These are phyloP conservation scores for Parasteatoda tepidariorum DNA, from an alignment of 1,140 invertebrate species.

Conservation along the genomic window DNA sequence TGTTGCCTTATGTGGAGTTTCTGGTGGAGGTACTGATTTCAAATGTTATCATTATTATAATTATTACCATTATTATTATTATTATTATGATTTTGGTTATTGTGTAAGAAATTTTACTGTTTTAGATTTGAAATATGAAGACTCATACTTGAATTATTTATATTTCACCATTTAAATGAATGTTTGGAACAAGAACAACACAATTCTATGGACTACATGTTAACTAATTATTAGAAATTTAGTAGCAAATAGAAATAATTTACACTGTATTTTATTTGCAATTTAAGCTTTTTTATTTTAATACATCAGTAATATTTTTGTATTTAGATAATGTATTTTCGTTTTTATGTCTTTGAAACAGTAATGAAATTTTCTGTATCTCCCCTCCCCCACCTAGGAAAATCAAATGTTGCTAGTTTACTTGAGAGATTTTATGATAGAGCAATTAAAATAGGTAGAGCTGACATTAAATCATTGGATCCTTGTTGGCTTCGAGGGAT, in stretches of 20 bases:
- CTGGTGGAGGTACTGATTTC: conserved; percentile 76
- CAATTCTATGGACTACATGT: too few species aligned
- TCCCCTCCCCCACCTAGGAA: conserved; percentile 73
- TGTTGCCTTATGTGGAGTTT: conserved; percentile 89
- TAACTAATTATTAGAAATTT: too few species aligned
- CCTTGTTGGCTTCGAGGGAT: conserved; percentile 86
- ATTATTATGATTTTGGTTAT: not conserved
- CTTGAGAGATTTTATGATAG: conserved; percentile 80
- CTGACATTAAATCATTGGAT: conserved; percentile 80
- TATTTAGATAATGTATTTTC: not conserved
- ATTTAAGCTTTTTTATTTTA: too few species aligned
- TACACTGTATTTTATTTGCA: too few species aligned
- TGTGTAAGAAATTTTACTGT: not conserved
- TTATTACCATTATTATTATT: not conserved
- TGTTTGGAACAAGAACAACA: too few species aligned
- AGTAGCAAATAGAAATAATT: too few species aligned
- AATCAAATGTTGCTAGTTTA: conserved; percentile 88
- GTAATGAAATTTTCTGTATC: not conserved
- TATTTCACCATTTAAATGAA: too few species aligned
- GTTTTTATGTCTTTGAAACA: not conserved
- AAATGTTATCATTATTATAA: not conserved
- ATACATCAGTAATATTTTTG: too few species aligned
- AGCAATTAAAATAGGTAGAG: conserved; percentile 81
- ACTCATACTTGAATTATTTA: not conserved
- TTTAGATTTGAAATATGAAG: not conserved